Evolutionary conservation across 2,888 invertebrate genomes (phyloP), one percentile per base, ranked within the genome.

Genomic region (Caradrina clavipalpis): DNA sequence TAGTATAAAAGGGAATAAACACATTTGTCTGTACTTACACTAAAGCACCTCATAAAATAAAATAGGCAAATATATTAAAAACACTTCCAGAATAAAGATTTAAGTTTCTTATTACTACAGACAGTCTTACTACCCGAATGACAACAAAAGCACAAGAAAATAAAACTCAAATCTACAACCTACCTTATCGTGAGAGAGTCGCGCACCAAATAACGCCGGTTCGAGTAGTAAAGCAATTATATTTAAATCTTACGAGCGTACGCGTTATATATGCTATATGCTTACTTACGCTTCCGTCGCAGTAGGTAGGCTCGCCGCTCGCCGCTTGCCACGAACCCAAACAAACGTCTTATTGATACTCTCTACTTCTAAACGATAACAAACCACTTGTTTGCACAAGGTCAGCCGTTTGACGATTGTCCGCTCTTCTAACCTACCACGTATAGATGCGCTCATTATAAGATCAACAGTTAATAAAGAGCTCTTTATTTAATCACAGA

Each of bases 301-400:
- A 67, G 57, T 65, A 67, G 63, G 58, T 8, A 35, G 35, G 35
- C 35, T 35, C 35, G 35, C 35, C 8, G 35, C 53, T 55, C 60
- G 22, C 35, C 8, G 35, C 53, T 55, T 57, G 22, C 50, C 55
- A 63, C 45, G 51, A 68, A 58, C 47, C 47, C 21, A 74, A 69
- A 80, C 74, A 80, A 81, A 53, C 47, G 22, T 13, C 49, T 62
- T 55, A 74, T 74, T 78, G 66, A 80, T 71, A 74, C 45, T 58
- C 21, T 31, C 8, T 35, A 45, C 35, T 11, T 73, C 55, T 45
- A 11, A 22, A 56, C 42, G 81, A 74, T 81, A 80, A 81, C 64
- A 67, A 70, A 51, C 57, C 63, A 58, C 77, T 78, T 71, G 64
- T 78, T 60, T 51, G 26, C 31, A 35, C 71, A 74, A 81, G 80